Base-by-base conservation (phyloP, 2,113 vertebrate species). In the Andinoacara biseriatus region DNA sequence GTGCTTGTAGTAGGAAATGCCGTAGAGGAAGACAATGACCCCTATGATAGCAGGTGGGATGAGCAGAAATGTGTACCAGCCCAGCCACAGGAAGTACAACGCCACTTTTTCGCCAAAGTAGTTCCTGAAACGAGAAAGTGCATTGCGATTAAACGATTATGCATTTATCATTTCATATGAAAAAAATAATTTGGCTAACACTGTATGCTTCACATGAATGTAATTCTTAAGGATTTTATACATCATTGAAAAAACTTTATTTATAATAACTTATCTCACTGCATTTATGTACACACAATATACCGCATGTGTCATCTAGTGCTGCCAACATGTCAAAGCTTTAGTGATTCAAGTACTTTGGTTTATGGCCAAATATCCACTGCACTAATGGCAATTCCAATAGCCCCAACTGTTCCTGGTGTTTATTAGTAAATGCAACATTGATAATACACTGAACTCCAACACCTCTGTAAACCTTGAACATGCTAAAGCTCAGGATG, bases 51-150 rank as follows among this genome's bases (percentile, higher is more conserved):
- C 96, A 0, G 97, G 97, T 0, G 96, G 83, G 7, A 95, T 74
- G 79, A 99, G 96, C 90, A 98, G 92, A 74, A 33, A 94, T n/a
- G 97, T 99, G 92, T 99, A 99, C 97, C 97, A 99, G 79, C 97
- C 96, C 57, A 99, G 92, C 98, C 98, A 99, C 81, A 97, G 94
- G 2, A 97, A 98, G 92, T 99, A 99, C 87, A 99, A 91, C 1
- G 97, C 97, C 89, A 97, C 96, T 90, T 99, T 98, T 95, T 99
- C 98, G 0, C 98, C 98, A 20, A 99, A 99, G 89, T 99, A 99
- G 57, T 83, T 35, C 94, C 98, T 99, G 69, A 79, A 35, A 84
- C 7, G 17, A 65, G 20, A 49, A 78, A 17, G 81, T 31, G 96
- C 95, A 85, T 94, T 94, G 95, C 96, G 17, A 57, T 56, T 22